Evolutionary conservation across 2,797 vertebrate genomes (phyloP), one percentile per base, ranked within the genome.

Genomic region (Pipistrellus kuhlii): DNA sequence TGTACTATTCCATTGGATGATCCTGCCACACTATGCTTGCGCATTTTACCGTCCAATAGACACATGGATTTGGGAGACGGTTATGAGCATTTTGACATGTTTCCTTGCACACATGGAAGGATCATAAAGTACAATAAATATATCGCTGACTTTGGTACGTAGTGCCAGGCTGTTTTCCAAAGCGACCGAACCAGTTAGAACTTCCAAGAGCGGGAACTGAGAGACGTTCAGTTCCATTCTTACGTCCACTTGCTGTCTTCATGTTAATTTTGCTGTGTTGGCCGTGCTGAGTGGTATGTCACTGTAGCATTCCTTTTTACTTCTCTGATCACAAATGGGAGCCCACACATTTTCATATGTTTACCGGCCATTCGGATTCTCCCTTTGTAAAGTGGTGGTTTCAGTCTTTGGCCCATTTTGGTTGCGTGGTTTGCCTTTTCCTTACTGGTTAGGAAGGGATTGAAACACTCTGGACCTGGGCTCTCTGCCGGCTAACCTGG

Each of bases 341-440:
- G 44, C 44, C 10, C 38, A 17, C 11, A 57, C 30, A 5, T 88
- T 80, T 71, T 68, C 55, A 25, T 53, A 20, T 55, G 21, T 77
- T 68, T 66, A 41, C 46, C 81, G 72, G 71, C 46, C 32, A 6
- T 55, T 93, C 71, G 8, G 1, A 51, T 81, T 64, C 76, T 73
- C 84, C 68, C 55, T 78, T 72, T 90, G 5, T 82, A 14, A 66
- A 64, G 2, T 53, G 6, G 17, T 15, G 51, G 3, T 86, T 84
- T 48, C 46, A 27, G 2, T 59, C 11, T 55, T 72, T 62, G 73
- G 6, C 11, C 55, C 32, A 18, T 25, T 69, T 94, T 90, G 77
- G 59, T 32, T 92, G 44, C 21, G 6, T 12, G n/a, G 5, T 85
- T 95, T 94, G 48, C 14, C 35, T 71, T 88, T 93, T 81, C 38